Evolutionary conservation across 2,797 vertebrate species (phyloP).

Genomic region (Thalassophryne amazonica): DNA sequence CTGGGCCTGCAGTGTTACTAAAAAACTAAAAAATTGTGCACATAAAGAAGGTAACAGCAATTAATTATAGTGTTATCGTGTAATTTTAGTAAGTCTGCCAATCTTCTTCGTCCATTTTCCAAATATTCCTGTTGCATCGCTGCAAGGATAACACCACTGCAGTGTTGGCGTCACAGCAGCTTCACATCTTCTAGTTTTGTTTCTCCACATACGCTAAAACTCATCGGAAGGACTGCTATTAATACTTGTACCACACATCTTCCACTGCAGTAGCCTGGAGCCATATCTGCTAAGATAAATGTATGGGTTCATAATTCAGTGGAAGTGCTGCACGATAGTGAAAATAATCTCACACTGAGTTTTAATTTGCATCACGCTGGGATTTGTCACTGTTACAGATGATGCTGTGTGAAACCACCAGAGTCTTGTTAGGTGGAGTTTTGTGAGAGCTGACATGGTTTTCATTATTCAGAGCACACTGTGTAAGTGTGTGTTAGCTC

Average conservation of each 20-base stretch:
- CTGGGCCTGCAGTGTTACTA: no score
- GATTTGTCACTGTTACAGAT: slow-evolving; percentile 72
- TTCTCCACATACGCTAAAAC: no score
- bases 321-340: slow-evolving; percentile 39
- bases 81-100: no score
- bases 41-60: no score
- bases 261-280: slow-evolving; percentile 36
- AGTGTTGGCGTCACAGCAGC: no score
- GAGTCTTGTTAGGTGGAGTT: slow-evolving; percentile 76
- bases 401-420: slow-evolving; percentile 65
- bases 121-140: no score
- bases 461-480: slow-evolving; percentile 69
- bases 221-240: no score
- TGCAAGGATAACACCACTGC: no score
- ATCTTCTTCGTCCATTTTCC: no score
- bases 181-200: no score
- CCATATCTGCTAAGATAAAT: slow-evolving; percentile 40
- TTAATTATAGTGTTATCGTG: no score
- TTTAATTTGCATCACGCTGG: slow-evolving; percentile 73
- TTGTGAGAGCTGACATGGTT: slow-evolving; percentile 68
- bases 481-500: slow-evolving; percentile 66
- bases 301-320: slow-evolving; percentile 55
- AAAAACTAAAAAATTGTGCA: no score
- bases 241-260: slow-evolving; percentile 20
- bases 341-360: slow-evolving; percentile 69